phyloP scores from a whole-genome alignment of 2,888 invertebrate species.

The Ophioninae sp. region DNA sequence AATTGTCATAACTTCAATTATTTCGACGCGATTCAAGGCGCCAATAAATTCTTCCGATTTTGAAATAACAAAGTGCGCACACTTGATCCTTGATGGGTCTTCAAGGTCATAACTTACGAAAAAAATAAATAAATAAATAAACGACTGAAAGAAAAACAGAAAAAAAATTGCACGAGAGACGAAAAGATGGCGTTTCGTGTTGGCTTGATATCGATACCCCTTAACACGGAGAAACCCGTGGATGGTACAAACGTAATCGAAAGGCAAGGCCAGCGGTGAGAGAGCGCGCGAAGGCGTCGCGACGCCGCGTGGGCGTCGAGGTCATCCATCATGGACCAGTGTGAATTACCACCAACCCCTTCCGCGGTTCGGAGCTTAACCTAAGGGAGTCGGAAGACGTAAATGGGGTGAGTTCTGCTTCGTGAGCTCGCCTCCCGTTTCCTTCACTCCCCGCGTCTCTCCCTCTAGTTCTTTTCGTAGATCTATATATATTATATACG shows the following conservation, averaged over 20 bases:
- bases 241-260: slow-evolving; percentile 33
- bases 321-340: slow-evolving; percentile 78
- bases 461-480: slow-evolving; percentile 11
- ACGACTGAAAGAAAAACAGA: too few species aligned
- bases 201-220: neutral
- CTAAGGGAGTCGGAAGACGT: slow-evolving; percentile 65
- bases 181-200: neutral
- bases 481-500: neutral
- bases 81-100: too few species aligned
- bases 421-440: slow-evolving; percentile 53
- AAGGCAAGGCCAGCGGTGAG: slow-evolving; percentile 61
- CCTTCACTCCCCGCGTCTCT: slow-evolving; percentile 44
- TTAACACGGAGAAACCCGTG: slow-evolving; percentile 25
- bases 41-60: neutral
- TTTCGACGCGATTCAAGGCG: neutral
- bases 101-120: too few species aligned
- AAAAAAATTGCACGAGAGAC: too few species aligned
- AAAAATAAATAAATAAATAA: too few species aligned
- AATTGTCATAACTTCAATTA: neutral
- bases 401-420: slow-evolving; percentile 66
- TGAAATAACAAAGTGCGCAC: too few species aligned
- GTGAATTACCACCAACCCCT: slow-evolving; percentile 77
- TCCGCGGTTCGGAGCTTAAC: slow-evolving; percentile 63
- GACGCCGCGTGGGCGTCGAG: slow-evolving; percentile 78
- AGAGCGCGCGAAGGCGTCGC: slow-evolving; percentile 73